A percentile compares a stretch with the other conserved stretches of the same genome.
phyloP scores from a whole-genome alignment of 1,140 invertebrate genomes.

The Samia ricini region DNA sequence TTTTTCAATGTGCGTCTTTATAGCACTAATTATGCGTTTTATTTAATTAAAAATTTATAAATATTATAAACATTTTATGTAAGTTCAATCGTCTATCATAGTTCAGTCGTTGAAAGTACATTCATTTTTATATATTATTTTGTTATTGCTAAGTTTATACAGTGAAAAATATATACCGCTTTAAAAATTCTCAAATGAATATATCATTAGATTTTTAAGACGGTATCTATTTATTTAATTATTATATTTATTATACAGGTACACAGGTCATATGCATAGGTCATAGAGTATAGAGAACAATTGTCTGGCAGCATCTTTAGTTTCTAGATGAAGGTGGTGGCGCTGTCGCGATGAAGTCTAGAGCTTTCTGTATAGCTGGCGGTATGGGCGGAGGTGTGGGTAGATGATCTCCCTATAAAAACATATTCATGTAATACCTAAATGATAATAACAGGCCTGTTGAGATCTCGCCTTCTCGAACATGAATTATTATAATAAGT shows the following conservation, averaged over 20 bases:
- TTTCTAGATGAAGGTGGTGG: constrained; percentile 37
- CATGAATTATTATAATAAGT: too few species aligned
- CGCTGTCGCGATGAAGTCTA: constrained; percentile 55
- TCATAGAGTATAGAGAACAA: constrained; percentile 4
- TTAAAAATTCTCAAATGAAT: constrained; percentile 2
- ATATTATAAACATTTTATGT: constrained; percentile 27
- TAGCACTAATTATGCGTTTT: constrained; percentile 70
- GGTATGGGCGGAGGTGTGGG: constrained; percentile 82
- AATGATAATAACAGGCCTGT: background rate
- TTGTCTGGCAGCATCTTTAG: constrained; percentile 16
- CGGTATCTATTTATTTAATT: constrained; percentile 15
- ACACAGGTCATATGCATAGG: constrained; percentile 8
- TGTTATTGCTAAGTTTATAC: constrained; percentile 49
- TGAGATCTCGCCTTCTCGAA: too few species aligned
- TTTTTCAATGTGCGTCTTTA: constrained; percentile 73
- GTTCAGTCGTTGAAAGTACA: constrained; percentile 54
- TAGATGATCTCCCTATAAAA: constrained; percentile 76
- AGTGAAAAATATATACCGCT: background rate
- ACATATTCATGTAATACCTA: background rate
- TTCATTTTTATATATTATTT: constrained; percentile 59
- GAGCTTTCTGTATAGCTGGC: constrained; percentile 54
- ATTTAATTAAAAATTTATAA: constrained; percentile 46
- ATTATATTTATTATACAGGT: constrained; percentile 17
- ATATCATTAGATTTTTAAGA: constrained; percentile 6
- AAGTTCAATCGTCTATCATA: constrained; percentile 41